These are phyloP conservation scores for Atopsyche davidsoni DNA, from an alignment of 1,140 invertebrate genomes.

Conservation along the genomic window DNA sequence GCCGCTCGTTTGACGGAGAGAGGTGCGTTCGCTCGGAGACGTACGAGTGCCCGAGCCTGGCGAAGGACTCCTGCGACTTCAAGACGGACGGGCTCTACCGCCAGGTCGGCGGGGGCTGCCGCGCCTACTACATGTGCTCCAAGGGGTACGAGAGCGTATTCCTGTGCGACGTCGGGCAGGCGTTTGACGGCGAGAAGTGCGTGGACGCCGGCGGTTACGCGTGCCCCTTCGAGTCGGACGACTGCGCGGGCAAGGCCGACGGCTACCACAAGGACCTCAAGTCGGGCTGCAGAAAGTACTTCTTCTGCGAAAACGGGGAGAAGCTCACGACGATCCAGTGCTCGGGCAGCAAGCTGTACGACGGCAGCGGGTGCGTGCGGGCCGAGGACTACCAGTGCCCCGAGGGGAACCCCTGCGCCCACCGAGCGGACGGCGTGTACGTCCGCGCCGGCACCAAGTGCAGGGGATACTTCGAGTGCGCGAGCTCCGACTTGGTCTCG, in stretches of 20 bases:
- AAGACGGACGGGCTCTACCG: conserved; percentile 52
- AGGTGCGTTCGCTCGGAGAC: conserved; percentile 36
- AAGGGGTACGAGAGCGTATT: conserved; percentile 50
- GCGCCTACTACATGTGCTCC: conserved; percentile 53
- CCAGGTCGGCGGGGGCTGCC: conserved; percentile 49
- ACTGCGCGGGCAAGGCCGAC: conserved; percentile 45
- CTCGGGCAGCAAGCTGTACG: conserved; percentile 49
- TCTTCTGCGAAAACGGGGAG: conserved; percentile 50
- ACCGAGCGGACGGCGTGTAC: conserved; percentile 34
- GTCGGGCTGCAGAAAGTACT: conserved; percentile 51
- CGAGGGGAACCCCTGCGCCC: conserved; percentile 30
- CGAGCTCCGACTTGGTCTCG: conserved; percentile 37
- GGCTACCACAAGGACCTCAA: conserved; percentile 51
- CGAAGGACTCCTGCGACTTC: conserved; percentile 45
- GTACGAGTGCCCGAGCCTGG: conserved; percentile 44
- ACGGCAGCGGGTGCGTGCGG: conserved; percentile 48
- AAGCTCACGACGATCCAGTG: conserved; percentile 51
- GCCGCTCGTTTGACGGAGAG: conserved; percentile 47
- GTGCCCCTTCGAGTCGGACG: conserved; percentile 43
- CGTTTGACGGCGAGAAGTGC: conserved; percentile 53
- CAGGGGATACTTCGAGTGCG: conserved; percentile 51
- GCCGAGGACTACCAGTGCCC: conserved; percentile 38
- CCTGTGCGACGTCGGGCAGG: conserved; percentile 44
- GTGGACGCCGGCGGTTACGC: conserved; percentile 38
- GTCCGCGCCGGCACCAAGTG: conserved; percentile 47